Evolutionary conservation across 1,140 invertebrate species (phyloP).

Genomic region (Drosophila albomicans): DNA sequence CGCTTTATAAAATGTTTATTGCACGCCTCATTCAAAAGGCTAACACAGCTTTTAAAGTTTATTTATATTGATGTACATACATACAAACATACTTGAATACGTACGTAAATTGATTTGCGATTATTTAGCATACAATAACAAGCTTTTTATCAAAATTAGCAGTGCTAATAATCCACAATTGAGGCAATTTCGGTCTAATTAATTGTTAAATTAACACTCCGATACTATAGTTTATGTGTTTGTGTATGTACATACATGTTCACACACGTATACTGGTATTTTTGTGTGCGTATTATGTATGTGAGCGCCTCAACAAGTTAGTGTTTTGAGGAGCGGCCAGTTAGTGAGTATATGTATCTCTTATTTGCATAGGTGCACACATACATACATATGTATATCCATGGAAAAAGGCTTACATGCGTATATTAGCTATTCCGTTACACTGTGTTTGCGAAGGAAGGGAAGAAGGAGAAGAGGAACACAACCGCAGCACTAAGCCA

Average conservation of each 20-base stretch:
- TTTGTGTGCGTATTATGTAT: neutral
- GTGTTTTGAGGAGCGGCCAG: constrained; percentile 5
- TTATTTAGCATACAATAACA: constrained; percentile 40
- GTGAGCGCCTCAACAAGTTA: neutral
- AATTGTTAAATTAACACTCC: constrained; percentile 65
- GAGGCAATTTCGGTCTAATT: constrained; percentile 50
- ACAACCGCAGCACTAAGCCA: constrained; percentile 29
- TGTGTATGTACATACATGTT: neutral
- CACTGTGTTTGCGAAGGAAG: neutral
- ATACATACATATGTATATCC: constrained; percentile 1
- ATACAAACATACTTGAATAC: neutral
- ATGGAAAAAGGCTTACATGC: neutral
- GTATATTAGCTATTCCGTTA: neutral
- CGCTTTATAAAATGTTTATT: neutral
- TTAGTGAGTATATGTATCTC: neutral
- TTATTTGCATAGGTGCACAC: neutral
- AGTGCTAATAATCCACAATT: constrained; percentile 9
- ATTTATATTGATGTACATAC: neutral
- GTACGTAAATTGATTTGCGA: constrained; percentile 20
- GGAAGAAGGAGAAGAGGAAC: neutral
- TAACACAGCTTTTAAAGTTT: neutral
- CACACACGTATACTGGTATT: neutral
- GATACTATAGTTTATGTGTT: constrained; percentile 12
- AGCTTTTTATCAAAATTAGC: constrained; percentile 44
- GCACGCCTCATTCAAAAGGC: neutral